Conservation (phyloP, 2,113 vertebrate genomes). For the Zapornia atra region DNA sequence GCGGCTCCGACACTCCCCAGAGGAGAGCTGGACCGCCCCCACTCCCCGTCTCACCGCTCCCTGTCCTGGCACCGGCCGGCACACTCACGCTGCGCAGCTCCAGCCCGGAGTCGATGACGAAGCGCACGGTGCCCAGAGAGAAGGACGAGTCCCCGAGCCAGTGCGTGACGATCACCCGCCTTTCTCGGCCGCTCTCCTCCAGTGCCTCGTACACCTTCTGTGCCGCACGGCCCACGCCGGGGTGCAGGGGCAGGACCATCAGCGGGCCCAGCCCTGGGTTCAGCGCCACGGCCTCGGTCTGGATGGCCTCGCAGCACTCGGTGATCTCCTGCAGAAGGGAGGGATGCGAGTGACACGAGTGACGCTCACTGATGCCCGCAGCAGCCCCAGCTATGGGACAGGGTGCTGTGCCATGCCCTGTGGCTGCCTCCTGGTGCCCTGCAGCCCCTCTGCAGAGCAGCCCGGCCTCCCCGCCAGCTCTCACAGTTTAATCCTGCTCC, state of each 20-base stretch:
- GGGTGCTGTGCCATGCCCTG: rapidly evolving
- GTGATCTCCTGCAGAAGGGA: slow-evolving; percentile 76
- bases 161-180: slow-evolving; percentile 84
- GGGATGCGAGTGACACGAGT: no score
- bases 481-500: background rate
- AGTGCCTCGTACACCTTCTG: slow-evolving; percentile 82
- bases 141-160: slow-evolving; percentile 88
- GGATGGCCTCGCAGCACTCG: slow-evolving; percentile 78
- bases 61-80: background rate
- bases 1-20: background rate
- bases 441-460: rapidly evolving
- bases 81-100: slow-evolving; percentile 90
- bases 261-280: slow-evolving; percentile 77
- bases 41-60: rapidly evolving
- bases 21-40: background rate
- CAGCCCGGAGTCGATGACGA: slow-evolving; percentile 88
- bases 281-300: slow-evolving; percentile 75
- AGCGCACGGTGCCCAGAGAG: slow-evolving; percentile 81
- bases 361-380: rapidly evolving
- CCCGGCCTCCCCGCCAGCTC: background rate
- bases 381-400: rapidly evolving
- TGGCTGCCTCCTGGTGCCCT: rapidly evolving
- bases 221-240: slow-evolving; percentile 55
- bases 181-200: background rate
- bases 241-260: slow-evolving; percentile 81